Percentiles rank a stretch among this genome's conserved stretches.
Evolutionary conservation across 2,888 invertebrate genomes (phyloP).

Genomic region (Cephus pygmeus): DNA sequence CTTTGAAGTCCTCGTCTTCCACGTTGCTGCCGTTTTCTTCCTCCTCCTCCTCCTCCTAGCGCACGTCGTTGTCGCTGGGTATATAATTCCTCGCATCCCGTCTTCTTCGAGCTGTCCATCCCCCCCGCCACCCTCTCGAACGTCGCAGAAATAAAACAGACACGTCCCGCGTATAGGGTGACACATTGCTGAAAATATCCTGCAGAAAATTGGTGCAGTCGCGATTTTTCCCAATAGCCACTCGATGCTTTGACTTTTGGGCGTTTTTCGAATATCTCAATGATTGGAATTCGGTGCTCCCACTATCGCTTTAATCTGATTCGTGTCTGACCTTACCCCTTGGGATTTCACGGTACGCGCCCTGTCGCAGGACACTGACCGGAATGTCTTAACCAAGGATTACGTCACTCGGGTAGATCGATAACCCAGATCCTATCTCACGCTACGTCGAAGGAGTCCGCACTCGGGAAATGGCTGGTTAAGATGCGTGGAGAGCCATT

Average conservation of each 20-base stretch:
- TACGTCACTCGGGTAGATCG: background rate
- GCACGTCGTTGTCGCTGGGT: background rate
- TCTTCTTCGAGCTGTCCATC: slow-evolving; percentile 13
- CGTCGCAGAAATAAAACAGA: slow-evolving; percentile 42
- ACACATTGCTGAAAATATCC: slow-evolving; percentile 52
- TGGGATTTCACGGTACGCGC: background rate
- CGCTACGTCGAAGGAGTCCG: background rate
- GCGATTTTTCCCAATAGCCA: background rate
- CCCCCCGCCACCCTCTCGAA: slow-evolving; percentile 18
- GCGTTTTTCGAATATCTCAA: background rate
- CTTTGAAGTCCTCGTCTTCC: slow-evolving; percentile 15
- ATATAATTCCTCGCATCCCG: slow-evolving; percentile 12
- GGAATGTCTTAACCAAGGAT: background rate
- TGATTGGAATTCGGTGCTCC: background rate
- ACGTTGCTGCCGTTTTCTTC: slow-evolving; percentile 26
- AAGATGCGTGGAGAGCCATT: background rate
- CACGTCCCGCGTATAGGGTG: slow-evolving; percentile 38
- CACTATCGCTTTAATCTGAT: background rate
- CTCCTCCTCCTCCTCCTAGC: slow-evolving; percentile 18
- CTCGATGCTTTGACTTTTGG: background rate
- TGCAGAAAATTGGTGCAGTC: background rate
- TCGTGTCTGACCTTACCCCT: background rate
- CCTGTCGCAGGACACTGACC: background rate
- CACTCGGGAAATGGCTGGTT: background rate
- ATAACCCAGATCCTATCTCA: background rate